These are phyloP conservation scores for Seriola rivoliana DNA, from an alignment of 2,113 vertebrate genomes.

Conservation along the genomic window DNA sequence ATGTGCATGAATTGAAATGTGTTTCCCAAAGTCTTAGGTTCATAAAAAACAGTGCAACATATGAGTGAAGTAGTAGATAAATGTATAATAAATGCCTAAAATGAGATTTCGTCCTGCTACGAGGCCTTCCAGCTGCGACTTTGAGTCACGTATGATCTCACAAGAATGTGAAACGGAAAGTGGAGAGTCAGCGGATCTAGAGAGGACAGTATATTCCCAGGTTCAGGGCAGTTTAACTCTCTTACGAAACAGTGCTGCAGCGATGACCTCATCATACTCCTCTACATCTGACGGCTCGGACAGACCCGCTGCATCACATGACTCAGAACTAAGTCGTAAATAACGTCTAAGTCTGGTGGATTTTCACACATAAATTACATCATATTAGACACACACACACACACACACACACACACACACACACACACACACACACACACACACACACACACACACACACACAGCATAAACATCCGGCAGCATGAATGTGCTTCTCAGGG, in stretches of 20 bases:
- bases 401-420: slow-evolving; percentile 1
- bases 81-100: too few relatives aligned
- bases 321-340: slow-evolving; percentile 2
- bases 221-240: slow-evolving; percentile 27
- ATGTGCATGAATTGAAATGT: too few relatives aligned
- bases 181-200: too few relatives aligned
- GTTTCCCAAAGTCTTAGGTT: too few relatives aligned
- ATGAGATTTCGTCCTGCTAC: too few relatives aligned
- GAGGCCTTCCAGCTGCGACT: too few relatives aligned
- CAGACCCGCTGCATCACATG: slow-evolving; percentile 11
- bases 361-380: slow-evolving; percentile 24
- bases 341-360: not conserved
- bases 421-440: not conserved
- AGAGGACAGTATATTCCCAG: not conserved
- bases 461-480: slow-evolving; percentile 41
- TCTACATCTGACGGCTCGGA: not conserved
- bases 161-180: too few relatives aligned
- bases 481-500: slow-evolving; percentile 38
- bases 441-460: not conserved
- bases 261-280: slow-evolving; percentile 24
- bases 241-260: not conserved
- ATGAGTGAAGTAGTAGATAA: too few relatives aligned
- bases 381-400: slow-evolving; percentile 6
- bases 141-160: too few relatives aligned
- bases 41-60: too few relatives aligned